A percentile compares a stretch with the other conserved stretches of the same genome.
These are phyloP conservation scores for Latheticus oryzae DNA, from an alignment of 2,888 invertebrate genomes.

Conservation along the genomic window DNA sequence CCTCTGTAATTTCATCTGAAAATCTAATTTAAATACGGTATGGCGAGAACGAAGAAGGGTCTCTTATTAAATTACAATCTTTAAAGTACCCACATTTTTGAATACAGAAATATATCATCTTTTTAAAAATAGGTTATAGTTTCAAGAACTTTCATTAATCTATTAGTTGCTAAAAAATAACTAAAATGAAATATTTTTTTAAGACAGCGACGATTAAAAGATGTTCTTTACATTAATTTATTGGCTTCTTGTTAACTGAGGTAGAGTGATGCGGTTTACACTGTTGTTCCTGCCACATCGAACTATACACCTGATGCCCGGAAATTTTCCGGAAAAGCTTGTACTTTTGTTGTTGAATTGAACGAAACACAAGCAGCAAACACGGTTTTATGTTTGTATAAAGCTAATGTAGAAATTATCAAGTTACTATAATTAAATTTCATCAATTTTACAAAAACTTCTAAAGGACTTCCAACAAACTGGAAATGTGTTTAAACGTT, in stretches of 20 bases:
- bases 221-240: conserved; percentile 9
- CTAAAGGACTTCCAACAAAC: too few species aligned
- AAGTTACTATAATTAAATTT: too few species aligned
- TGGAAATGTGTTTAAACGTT: too few species aligned
- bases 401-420: too few species aligned
- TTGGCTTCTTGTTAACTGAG: conserved; percentile 15
- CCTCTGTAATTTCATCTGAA: conserved; percentile 37
- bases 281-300: conserved; percentile 15
- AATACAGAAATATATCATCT: conserved; percentile 24
- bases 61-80: conserved; percentile 35
- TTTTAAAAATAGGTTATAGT: conserved; percentile 6
- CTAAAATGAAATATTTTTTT: conserved; percentile 3
- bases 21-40: conserved; percentile 39
- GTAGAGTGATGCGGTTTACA: conserved; percentile 23
- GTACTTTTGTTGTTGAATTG: conserved; percentile 9
- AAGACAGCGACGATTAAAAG: conserved; percentile 2
- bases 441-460: too few species aligned
- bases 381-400: too few species aligned
- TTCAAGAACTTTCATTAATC: conserved; percentile 1
- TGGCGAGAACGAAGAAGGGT: conserved; percentile 34
- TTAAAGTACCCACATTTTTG: conserved; percentile 31
- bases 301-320: conserved; percentile 25
- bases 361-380: conserved; percentile 10
- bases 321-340: conserved; percentile 25
- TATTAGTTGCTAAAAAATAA: background rate